Conservation (phyloP, 2,888 invertebrate species). For the Ectemnius lituratus region DNA sequence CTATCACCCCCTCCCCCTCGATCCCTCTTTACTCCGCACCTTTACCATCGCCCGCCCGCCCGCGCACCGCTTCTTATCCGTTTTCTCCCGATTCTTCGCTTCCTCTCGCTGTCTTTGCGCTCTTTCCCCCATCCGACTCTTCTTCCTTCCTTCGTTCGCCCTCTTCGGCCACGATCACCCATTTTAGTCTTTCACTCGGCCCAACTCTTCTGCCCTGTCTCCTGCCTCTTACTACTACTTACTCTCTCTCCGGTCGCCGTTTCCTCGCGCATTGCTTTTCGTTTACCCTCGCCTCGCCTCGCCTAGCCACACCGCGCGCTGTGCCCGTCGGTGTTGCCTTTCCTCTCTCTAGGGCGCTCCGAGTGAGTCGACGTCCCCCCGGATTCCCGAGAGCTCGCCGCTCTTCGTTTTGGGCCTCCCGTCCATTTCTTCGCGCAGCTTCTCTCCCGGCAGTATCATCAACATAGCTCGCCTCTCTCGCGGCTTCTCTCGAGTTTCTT, state of each 20-base stretch:
- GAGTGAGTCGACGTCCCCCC: background rate
- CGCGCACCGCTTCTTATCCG: slow-evolving; percentile 18
- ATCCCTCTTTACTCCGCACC: slow-evolving; percentile 33
- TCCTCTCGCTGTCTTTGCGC: slow-evolving; percentile 17
- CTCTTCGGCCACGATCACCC: background rate
- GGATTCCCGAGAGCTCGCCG: slow-evolving; percentile 26
- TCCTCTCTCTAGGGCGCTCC: slow-evolving; percentile 31
- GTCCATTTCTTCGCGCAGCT: slow-evolving; percentile 44
- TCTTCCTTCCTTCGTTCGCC: slow-evolving; percentile 3
- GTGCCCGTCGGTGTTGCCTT: slow-evolving; percentile 36
- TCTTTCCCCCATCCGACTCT: background rate
- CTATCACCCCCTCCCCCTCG: background rate
- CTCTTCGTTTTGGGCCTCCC: slow-evolving; percentile 43
- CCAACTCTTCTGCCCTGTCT: slow-evolving; percentile 18
- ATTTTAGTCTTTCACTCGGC: slow-evolving; percentile 16
- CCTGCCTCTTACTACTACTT: too few species aligned
- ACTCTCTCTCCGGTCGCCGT: background rate
- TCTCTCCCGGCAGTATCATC: slow-evolving; percentile 43
- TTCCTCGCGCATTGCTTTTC: slow-evolving; percentile 20
- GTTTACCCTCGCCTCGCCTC: slow-evolving; percentile 17
- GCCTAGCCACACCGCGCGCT: slow-evolving; percentile 19
- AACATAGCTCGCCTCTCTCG: slow-evolving; percentile 45
- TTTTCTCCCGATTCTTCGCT: background rate
- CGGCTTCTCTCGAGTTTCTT: slow-evolving; percentile 32
- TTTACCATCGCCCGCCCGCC: slow-evolving; percentile 44